A percentile compares a stretch with the other conserved stretches of the same genome.
Conservation (phyloP, 23 tunicate species). For the Phallusia fumigata region DNA sequence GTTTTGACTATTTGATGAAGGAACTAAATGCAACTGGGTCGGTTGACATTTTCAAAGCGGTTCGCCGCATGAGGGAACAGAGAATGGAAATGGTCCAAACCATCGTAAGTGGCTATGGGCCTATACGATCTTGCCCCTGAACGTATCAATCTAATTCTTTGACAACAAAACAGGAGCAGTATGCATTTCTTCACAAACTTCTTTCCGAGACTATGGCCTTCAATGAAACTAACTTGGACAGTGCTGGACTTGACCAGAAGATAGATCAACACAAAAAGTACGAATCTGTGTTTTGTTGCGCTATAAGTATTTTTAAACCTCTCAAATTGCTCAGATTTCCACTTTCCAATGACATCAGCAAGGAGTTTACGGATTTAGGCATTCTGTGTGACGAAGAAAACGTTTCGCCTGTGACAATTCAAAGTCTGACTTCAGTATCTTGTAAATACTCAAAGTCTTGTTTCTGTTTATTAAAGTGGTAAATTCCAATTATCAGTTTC, state of each 20-base stretch:
- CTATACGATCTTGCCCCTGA: too few species aligned
- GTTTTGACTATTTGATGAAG: constrained; percentile 36
- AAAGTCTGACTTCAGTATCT: background rate
- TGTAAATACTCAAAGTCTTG: background rate
- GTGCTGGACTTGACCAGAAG: too few species aligned
- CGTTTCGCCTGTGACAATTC: background rate
- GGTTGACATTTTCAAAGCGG: constrained; percentile 41
- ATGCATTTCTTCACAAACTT: background rate
- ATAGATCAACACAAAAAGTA: too few species aligned
- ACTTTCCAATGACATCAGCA: background rate
- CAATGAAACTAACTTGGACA: background rate
- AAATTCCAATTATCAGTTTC: background rate
- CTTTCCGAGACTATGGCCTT: background rate
- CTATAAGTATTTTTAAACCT: too few species aligned
- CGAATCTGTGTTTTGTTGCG: too few species aligned
- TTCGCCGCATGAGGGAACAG: constrained; percentile 39
- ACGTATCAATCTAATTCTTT: too few species aligned
- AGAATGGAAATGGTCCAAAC: constrained; percentile 60
- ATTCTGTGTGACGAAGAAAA: background rate
- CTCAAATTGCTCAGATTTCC: background rate
- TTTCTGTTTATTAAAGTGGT: background rate
- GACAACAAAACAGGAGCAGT: background rate
- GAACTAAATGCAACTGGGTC: constrained; percentile 11
- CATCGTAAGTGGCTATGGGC: constrained; percentile 3
- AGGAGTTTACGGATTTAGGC: background rate